A percentile compares a stretch with the other conserved stretches of the same genome.
phyloP scores from a whole-genome alignment of 2,113 vertebrate genomes.

The Bothrops jararaca region DNA sequence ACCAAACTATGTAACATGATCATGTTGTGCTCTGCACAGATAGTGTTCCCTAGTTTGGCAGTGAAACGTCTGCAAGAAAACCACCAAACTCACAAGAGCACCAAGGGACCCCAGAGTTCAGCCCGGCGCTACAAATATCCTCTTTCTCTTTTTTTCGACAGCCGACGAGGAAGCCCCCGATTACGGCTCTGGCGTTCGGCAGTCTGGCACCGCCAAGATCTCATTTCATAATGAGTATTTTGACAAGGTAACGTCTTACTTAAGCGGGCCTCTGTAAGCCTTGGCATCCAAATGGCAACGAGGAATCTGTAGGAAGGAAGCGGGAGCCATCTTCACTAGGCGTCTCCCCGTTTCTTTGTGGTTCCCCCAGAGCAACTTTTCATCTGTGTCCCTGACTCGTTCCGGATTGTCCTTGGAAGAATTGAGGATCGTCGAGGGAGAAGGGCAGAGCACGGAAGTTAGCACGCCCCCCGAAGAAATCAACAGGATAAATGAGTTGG shows the following conservation, averaged over 20 bases:
- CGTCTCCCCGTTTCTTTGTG: rapidly evolving
- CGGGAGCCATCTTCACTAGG: not conserved
- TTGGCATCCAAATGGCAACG: not conserved
- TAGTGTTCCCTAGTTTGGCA: not conserved
- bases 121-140: not conserved
- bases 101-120: not conserved
- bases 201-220: constrained; percentile 98
- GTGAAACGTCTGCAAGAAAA: not conserved
- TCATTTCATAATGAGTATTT: constrained; percentile 97
- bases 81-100: not conserved
- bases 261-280: not conserved
- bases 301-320: not conserved
- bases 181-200: constrained; percentile 95
- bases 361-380: constrained; percentile 81
- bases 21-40: not conserved
- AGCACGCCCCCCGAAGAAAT: constrained; percentile 89
- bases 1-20: not conserved
- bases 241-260: constrained; percentile 79
- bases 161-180: constrained; percentile 97
- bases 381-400: constrained; percentile 81
- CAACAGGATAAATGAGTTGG: constrained; percentile 86
- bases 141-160: constrained; percentile 49
- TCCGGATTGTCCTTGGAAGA: constrained; percentile 93
- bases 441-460: constrained; percentile 93
- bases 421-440: constrained; percentile 93